Evolutionary conservation across 2,888 invertebrate genomes (phyloP).

Genomic region (Pharmacophagus antenor): DNA sequence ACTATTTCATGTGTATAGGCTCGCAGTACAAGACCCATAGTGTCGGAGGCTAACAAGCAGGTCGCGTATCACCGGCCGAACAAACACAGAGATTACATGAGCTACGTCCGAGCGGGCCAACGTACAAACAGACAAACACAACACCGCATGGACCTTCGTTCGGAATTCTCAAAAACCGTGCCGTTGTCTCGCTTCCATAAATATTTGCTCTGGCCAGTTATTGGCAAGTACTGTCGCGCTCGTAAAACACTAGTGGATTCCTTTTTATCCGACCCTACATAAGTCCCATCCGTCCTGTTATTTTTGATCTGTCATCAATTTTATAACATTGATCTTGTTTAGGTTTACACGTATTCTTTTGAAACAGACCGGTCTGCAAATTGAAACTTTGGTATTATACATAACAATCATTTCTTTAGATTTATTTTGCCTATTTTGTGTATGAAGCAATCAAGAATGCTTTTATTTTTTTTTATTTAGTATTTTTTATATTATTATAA

Average conservation of each 20-base stretch:
- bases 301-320: too few species aligned
- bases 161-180: constrained; percentile 76
- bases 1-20: constrained; percentile 16
- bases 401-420: too few species aligned
- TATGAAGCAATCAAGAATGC: too few species aligned
- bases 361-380: too few species aligned
- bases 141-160: constrained; percentile 59
- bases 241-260: constrained; percentile 32
- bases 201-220: constrained; percentile 74
- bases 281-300: too few species aligned
- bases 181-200: constrained; percentile 69
- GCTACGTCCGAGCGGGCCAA: constrained; percentile 41
- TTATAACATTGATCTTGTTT: too few species aligned
- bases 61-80: constrained; percentile 41
- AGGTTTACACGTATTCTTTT: too few species aligned
- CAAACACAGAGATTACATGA: constrained; percentile 65
- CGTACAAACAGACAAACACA: constrained; percentile 44
- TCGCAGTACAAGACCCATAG: constrained; percentile 37
- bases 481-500: too few species aligned
- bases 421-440: too few species aligned
- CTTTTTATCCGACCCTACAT: too few species aligned
- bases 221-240: constrained; percentile 58
- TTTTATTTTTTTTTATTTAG: too few species aligned
- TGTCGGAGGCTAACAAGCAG: constrained; percentile 39
- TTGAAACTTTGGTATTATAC: too few species aligned